phyloP scores from a whole-genome alignment of 2,888 invertebrate genomes.

The Alentia gelatinosa region DNA sequence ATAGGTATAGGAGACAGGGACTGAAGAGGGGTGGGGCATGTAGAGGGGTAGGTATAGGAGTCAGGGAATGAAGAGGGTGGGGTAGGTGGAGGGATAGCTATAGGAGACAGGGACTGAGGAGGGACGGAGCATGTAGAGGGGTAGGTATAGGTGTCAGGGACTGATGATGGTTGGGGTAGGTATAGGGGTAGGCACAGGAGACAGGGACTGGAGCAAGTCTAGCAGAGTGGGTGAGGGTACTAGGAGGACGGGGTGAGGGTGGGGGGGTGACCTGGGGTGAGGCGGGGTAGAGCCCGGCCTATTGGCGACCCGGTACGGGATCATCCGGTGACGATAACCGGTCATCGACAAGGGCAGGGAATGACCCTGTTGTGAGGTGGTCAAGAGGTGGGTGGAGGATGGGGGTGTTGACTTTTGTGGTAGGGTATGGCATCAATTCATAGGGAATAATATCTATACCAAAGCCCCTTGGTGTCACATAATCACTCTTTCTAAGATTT shows the following conservation, averaged over 20 bases:
- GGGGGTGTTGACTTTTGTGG: background rate
- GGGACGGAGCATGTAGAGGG: too few relatives aligned
- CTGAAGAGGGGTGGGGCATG: too few relatives aligned
- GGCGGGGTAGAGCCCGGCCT: background rate
- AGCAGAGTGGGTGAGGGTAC: background rate
- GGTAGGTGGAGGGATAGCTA: too few relatives aligned
- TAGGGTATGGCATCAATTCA: background rate
- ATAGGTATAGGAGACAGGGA: too few relatives aligned
- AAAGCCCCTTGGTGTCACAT: background rate
- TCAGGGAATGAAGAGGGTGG: too few relatives aligned
- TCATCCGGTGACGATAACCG: background rate
- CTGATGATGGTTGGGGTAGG: too few relatives aligned
- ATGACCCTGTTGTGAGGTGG: background rate
- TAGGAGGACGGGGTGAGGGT: background rate
- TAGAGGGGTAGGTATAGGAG: too few relatives aligned
- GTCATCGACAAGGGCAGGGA: background rate
- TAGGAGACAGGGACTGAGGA: too few relatives aligned
- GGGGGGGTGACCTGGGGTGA: background rate
- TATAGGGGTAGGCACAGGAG: too few relatives aligned
- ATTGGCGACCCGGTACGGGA: background rate
- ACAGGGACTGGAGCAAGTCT: background rate
- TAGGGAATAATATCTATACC: background rate
- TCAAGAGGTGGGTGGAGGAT: background rate
- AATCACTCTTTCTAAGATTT: background rate
- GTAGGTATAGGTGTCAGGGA: too few relatives aligned